Evolutionary conservation across 2,113 vertebrate genomes (phyloP), one percentile per base, ranked within the genome.

Genomic region (Trinectes maculatus): DNA sequence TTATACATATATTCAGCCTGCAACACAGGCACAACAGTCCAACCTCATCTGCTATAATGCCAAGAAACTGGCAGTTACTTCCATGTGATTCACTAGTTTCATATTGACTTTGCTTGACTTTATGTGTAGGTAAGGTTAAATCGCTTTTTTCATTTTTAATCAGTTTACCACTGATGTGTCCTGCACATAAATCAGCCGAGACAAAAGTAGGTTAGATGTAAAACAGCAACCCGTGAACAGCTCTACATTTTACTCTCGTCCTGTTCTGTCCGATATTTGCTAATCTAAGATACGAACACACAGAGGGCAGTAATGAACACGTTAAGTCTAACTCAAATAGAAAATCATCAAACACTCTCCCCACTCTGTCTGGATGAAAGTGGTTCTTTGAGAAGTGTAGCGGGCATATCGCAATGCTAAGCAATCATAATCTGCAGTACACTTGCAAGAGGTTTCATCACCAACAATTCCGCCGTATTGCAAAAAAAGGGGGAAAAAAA

Each of bases 381-480:
- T 85, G 71, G 55, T 73, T 83, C 85, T 87, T 88, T 84, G 79
- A 89, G 81, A 82, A 86, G 79, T 82, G 77, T 70, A 80, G 84
- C 63, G 75, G 83, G 83, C 80, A 87, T 89, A 88, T 89, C 79
- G 90, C 87, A 91, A 90, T 58, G 82, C 84, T 89, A 76, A 90
- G 90, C 89, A 89, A 91, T 87, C 88, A 75, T 86, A 91, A 91
- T 87, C 86, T 80, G 44, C 79, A 68, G 80, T 64, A 71, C 81
- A 82, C 89, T 93, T 92, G 89, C 90, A 91, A 78, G 34, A 76
- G 85, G 89, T 91, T 93, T 91, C 90, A 91, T 92, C 92, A 92
- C 80, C 85, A 83, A 54, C 79, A 80, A 78, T 84, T 80, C 83
- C 84, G 76, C 85, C 85, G 80, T 66, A 51, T 54, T 85, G 77